phyloP scores from a whole-genome alignment of 2,888 invertebrate genomes.

The Xanthia togata region DNA sequence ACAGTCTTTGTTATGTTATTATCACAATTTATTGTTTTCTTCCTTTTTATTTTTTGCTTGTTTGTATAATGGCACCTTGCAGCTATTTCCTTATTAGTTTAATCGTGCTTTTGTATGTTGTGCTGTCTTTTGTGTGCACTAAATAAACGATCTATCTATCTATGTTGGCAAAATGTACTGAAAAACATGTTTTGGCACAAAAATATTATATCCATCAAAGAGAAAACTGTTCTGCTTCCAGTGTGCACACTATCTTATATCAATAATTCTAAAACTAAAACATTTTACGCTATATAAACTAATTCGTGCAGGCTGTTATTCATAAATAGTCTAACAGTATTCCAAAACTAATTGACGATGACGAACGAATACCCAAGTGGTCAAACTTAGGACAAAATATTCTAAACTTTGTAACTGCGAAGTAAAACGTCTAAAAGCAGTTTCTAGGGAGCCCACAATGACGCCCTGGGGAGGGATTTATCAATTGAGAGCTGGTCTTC shows the following conservation, averaged over 20 bases:
- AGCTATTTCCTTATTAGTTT: no score
- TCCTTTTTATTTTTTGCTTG: no score
- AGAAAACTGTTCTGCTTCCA: not conserved
- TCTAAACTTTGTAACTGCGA: not conserved
- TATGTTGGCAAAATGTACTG: not conserved
- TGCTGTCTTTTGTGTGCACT: no score
- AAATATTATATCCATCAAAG: not conserved
- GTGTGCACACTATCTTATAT: not conserved
- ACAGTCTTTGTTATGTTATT: not conserved
- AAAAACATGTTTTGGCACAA: not conserved
- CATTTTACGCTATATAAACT: not conserved
- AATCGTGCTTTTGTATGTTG: no score
- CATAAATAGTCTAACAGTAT: not conserved
- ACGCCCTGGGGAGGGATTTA: slow-evolving; percentile 54
- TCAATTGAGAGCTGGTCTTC: slow-evolving; percentile 46
- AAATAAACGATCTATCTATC: no score
- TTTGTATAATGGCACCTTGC: no score
- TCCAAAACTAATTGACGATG: slow-evolving; percentile 4
- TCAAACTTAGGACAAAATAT: slow-evolving; percentile 18
- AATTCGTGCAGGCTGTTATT: not conserved
- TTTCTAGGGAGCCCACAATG: slow-evolving; percentile 29
- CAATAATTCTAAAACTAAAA: not conserved
- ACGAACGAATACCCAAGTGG: slow-evolving; percentile 6
- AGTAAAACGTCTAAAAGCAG: slow-evolving; percentile 36
- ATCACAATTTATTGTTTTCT: no score